Base-by-base conservation (phyloP, 92 coral and sea anemone species). In the Epizoanthus ramosus region DNA sequence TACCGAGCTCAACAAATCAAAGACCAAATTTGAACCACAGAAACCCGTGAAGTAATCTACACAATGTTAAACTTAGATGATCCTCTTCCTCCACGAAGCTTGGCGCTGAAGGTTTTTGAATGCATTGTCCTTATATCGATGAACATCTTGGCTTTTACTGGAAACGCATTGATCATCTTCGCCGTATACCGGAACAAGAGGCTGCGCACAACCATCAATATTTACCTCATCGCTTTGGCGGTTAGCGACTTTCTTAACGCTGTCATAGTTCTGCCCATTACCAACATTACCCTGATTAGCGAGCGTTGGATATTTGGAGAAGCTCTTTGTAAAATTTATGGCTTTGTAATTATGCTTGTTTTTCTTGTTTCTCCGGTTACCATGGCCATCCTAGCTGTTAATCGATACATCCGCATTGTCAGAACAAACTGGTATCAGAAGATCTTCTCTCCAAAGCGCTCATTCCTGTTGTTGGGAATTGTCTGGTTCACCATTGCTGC, bases 351-450 rank as follows among this genome's bases (percentile, higher is more conserved):
- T 74, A 35, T 71, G 33, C 75, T 53, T 39, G 79, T 84, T 19
- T 59, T 84, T n/a, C 80, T 39, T 21, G 56, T 28, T 65, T 84
- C 87, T 23, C 87, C 87, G 53, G 25, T 84, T 16, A 84, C 87
- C n/a, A 84, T 84, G 69, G 87, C 83, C 3, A 39, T 84, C 17
- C 35, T 79, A 52, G 87, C 87, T 28, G 63, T 84, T 17, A 84
- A 84, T 82, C 57, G 87, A 75, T 84, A 61, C 74, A 23, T 75
- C 35, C 80, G 81, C 45, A 75, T 84, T 25, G 82, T 74, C 22
- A 84, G 54, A 70, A 45, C 75, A 19, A 37, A 64, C 75, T 71
- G 80, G 54, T 75, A 75, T 70, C 60, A 60, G 10, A 75, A 47
- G 25, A 6, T 84, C 22, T 87, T 87, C 65, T 75, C 87, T 6